phyloP scores from a whole-genome alignment of 2,113 vertebrate genomes.

The Xerus inauris region DNA sequence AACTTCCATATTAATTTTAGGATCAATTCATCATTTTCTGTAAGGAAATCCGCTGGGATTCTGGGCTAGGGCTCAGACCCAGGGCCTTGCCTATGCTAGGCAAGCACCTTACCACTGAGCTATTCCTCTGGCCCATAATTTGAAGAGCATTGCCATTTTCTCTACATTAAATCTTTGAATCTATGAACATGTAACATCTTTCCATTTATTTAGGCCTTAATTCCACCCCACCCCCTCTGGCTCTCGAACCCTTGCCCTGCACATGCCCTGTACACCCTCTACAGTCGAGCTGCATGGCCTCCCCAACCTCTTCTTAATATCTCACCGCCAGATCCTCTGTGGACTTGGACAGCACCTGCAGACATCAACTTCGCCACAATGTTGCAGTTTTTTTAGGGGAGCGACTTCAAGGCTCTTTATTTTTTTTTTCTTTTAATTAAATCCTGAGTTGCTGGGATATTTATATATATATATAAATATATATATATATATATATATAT shows the following conservation, averaged over 20 bases:
- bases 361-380: neutral
- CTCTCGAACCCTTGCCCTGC: no score
- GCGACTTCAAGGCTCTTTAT: neutral
- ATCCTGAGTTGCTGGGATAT: no score
- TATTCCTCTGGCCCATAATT: neutral
- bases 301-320: neutral
- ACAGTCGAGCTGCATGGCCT: neutral
- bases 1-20: neutral
- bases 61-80: neutral
- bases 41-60: neutral
- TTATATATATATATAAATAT: no score
- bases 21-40: neutral
- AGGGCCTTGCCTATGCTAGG: neutral
- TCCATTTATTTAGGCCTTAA: conserved; percentile 2
- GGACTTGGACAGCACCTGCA: neutral
- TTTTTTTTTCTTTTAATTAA: no score
- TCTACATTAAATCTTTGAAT: neutral
- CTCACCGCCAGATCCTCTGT: neutral
- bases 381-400: neutral
- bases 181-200: neutral
- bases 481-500: no score
- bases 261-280: neutral
- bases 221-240: neutral
- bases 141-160: neutral
- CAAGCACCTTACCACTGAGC: neutral